Base-by-base conservation (phyloP, 2,797 vertebrate species). In the Lates japonicus region DNA sequence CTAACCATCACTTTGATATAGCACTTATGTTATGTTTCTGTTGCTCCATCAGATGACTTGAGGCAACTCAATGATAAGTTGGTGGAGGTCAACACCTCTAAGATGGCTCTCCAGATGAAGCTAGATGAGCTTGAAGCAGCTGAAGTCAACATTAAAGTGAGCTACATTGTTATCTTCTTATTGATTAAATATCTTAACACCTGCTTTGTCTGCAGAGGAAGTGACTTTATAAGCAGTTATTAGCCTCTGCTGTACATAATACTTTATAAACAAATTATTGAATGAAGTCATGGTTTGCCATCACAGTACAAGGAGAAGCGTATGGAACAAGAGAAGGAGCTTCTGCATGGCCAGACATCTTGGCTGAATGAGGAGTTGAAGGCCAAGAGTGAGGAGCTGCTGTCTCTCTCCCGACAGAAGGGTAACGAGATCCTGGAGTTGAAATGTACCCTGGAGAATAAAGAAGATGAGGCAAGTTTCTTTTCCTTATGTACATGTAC, bases 271-370 rank as follows among this genome's bases (percentile, higher is more conserved):
- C 10, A 41, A 68, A 31, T 65, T 2, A 0, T 19, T 68, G 2
- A 82, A n/a, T 46, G 3, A 54, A 62, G n/a, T 48, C 57, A 22
- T 86, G 12, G 11, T 62, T 25, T 81, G 31, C 14, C 2, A 8
- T 70, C 82, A 41, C 80, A 99, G 98, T 97, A 97, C 90, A 97
- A 97, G 69, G 98, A 99, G 91, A 98, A 97, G 82, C 97, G 98
- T 5, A 95, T 98, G 95, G 97, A 98, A 20, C 98, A 99, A 90
- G 98, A 99, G 86, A 99, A 98, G 65, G 97, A 98, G 78, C 95
- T 99, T 33, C 91, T 99, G 0, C 93, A 96, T 80, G 94, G 81
- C 77, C 98, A 99, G 61, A 97, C 95, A 71, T 94, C 95, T 0
- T 99, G 98, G 98, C 90, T 99, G 83, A 98, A 97, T 25, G 70